These are phyloP conservation scores for Iguana delicatissima DNA, from an alignment of 2,797 vertebrate species.

Conservation along the genomic window DNA sequence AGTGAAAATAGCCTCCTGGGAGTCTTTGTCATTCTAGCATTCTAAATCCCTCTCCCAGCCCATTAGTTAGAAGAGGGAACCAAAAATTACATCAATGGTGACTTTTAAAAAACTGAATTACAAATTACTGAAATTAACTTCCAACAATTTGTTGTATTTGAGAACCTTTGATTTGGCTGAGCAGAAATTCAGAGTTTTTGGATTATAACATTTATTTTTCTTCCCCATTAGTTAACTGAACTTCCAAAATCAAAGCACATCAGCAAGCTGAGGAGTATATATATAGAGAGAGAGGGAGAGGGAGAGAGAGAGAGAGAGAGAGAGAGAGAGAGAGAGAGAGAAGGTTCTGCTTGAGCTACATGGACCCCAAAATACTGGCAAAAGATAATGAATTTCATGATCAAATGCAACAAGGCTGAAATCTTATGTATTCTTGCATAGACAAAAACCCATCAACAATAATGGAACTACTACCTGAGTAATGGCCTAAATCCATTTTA, in stretches of 20 bases:
- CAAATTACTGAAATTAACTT: background rate
- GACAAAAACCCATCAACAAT: background rate
- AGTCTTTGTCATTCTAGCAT: too few relatives aligned
- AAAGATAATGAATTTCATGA: background rate
- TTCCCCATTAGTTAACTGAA: background rate
- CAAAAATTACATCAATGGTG: background rate
- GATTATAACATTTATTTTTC: background rate
- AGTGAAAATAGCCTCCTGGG: background rate
- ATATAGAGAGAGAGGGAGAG: too few relatives aligned
- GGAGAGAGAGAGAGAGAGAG: too few relatives aligned
- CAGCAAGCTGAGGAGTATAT: background rate
- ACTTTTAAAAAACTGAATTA: background rate
- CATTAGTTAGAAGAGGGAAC: background rate
- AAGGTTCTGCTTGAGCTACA: background rate
- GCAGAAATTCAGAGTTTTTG: background rate
- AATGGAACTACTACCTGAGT: background rate
- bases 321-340: too few relatives aligned
- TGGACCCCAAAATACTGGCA: background rate
- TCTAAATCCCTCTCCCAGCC: background rate
- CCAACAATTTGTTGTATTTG: background rate
- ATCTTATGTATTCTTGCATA: background rate
- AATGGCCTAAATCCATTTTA: background rate
- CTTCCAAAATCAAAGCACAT: background rate
- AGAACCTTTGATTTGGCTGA: background rate
- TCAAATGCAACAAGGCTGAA: background rate